phyloP scores from a whole-genome alignment of 2,113 vertebrate species.

The Gallinago jamesoni region DNA sequence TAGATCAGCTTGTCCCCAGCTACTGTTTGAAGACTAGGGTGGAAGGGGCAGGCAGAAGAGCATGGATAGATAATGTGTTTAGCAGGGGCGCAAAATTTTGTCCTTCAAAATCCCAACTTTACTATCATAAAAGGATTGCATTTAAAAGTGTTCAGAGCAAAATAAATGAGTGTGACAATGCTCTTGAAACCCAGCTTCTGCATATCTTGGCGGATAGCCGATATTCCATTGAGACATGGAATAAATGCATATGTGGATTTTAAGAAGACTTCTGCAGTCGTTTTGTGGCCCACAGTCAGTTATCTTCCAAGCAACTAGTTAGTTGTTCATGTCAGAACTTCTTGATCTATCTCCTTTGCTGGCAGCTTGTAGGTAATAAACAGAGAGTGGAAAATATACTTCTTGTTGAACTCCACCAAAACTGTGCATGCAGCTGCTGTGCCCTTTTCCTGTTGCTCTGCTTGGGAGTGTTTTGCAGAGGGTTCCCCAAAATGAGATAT shows the following conservation, averaged over 20 bases:
- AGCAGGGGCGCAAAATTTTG: background rate
- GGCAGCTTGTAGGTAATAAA: background rate
- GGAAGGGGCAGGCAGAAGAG: background rate
- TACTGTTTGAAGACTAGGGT: background rate
- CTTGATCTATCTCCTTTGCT: background rate
- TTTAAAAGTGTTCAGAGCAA: background rate
- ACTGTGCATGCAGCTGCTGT: background rate
- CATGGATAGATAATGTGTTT: background rate
- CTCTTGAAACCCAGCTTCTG: background rate
- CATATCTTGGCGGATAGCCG: background rate
- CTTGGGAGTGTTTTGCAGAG: background rate
- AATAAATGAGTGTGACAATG: background rate
- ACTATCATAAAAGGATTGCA: background rate
- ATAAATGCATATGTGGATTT: background rate
- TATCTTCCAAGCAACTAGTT: background rate
- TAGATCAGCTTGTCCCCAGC: background rate
- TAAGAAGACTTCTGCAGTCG: background rate
- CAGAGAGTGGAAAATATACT: background rate
- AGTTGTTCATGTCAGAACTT: background rate
- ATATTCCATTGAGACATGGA: fast-evolving
- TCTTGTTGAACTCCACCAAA: background rate
- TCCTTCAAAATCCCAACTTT: background rate
- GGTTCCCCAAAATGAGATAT: background rate
- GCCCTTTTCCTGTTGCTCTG: background rate
- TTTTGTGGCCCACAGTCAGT: background rate